Base-by-base conservation (phyloP, 2,888 invertebrate genomes). In the Trichogramma evanescens region DNA sequence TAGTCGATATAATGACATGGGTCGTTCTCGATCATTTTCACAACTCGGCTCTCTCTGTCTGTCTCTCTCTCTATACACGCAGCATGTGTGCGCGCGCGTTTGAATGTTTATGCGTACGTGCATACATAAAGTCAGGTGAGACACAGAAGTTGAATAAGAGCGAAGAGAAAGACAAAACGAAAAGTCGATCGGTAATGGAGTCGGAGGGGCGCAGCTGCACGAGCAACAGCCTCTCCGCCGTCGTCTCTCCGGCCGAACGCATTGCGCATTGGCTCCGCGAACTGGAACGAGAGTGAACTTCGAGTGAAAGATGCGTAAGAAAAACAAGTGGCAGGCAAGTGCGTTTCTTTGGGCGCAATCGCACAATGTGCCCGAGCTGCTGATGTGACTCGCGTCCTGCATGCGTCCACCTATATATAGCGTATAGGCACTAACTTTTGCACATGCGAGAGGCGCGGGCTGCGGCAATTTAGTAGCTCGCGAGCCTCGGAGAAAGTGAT, bases 401-500 rank as follows among this genome's bases (percentile, higher is more conserved):
- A 26, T 26, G 26, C 26, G 26, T 26, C 26, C 26, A 26, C 26
- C 26, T 26, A 26, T 26, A 26, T 26, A 26, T 26, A 26, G 26
- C 2, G 2, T 26, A 26, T 26, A 26, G 26, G 26, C 26, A 26
- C 26, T 26, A 26, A 26, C 26, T 26, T 26, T 26, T 26, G 26
- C 26, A 26, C 26, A 26, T 26, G 26, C 26, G 26, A 26, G 26
- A 26, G 26, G 26, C 26, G 26, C 26, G 26, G 26, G 26, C 26
- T 26, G 26, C 2, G 26, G 26, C 26, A 26, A 26, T 26, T 45
- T 45, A 45, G 45, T 8, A 9, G n/a, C 45, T 45, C 9, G 45
- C 45, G 45, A 13, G 45, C n/a, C n/a, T 45, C n/a, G 72, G 77
- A 74, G 77, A 77, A 77, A 77, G 77, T 76, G 73, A 76, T 74